These are phyloP conservation scores for Alces alces DNA, from an alignment of 2,113 vertebrate genomes.

Conservation along the genomic window DNA sequence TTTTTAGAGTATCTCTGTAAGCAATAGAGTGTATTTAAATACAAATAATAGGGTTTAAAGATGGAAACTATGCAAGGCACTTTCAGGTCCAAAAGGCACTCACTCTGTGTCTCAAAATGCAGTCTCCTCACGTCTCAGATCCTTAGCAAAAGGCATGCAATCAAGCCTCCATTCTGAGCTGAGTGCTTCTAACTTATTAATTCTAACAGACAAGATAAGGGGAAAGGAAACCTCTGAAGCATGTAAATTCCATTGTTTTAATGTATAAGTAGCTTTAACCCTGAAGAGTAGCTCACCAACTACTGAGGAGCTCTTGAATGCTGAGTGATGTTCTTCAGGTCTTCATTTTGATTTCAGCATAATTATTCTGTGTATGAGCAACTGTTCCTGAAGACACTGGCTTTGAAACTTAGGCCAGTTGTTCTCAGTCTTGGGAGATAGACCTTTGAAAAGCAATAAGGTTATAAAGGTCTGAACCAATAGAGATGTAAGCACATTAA, in stretches of 20 bases:
- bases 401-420: background rate
- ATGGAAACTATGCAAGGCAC: conserved; percentile 45
- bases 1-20: conserved; percentile 35
- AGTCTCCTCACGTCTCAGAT: conserved; percentile 78
- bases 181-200: conserved; percentile 77
- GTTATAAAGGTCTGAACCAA: background rate
- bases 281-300: conserved; percentile 40
- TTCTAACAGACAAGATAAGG: conserved; percentile 78
- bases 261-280: conserved; percentile 66
- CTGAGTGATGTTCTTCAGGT: conserved; percentile 13
- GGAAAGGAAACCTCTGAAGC: conserved; percentile 77
- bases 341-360: conserved; percentile 20
- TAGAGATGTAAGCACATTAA: background rate
- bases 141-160: conserved; percentile 72
- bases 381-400: background rate
- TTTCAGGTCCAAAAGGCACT: conserved; percentile 1
- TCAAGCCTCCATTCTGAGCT: conserved; percentile 72
- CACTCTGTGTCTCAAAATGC: conserved; percentile 29
- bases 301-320: conserved; percentile 45
- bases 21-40: background rate
- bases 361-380: conserved; percentile 37
- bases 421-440: background rate
- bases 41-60: conserved; percentile 35
- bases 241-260: conserved; percentile 77
- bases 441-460: background rate